A percentile compares a stretch with the other conserved stretches of the same genome.
phyloP scores from a whole-genome alignment of 2,797 vertebrate genomes.

The Morus bassanus region DNA sequence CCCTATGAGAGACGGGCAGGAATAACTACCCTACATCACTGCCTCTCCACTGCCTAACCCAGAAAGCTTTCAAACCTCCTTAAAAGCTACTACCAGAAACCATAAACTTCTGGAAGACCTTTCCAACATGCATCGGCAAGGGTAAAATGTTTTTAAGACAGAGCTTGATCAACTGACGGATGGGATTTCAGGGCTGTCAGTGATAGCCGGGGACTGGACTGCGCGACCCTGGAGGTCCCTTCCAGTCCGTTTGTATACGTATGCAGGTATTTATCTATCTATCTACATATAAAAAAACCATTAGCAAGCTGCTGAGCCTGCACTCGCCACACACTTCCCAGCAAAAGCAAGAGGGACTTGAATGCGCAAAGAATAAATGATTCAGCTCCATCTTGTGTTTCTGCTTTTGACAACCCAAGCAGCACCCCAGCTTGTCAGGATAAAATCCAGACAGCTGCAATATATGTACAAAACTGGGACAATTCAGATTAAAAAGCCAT shows the following conservation, averaged over 20 bases:
- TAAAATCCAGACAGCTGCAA: conserved; percentile 3
- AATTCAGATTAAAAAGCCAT: background rate
- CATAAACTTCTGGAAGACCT: background rate
- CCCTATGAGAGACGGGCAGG: background rate
- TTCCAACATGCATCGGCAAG: fast-evolving
- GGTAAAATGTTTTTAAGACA: background rate
- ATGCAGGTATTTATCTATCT: fast-evolving
- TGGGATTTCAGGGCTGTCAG: background rate
- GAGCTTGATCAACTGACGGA: background rate
- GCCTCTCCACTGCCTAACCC: background rate
- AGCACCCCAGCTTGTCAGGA: background rate
- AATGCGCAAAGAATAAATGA: background rate
- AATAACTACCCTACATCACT: background rate
- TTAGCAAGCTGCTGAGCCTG: background rate
- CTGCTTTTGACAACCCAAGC: background rate
- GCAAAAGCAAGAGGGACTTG: background rate
- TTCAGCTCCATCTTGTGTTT: conserved; percentile 49
- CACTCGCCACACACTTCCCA: background rate
- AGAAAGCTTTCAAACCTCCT: background rate
- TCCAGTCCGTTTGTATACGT: fast-evolving
- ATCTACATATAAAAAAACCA: background rate
- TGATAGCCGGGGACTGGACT: background rate
- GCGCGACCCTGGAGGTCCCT: background rate
- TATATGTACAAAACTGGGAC: background rate
- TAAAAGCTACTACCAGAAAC: background rate